Percentiles rank a stretch among this genome's conserved stretches.
phyloP scores from a whole-genome alignment of 2,797 vertebrate genomes.

The Anguilla marmorata region DNA sequence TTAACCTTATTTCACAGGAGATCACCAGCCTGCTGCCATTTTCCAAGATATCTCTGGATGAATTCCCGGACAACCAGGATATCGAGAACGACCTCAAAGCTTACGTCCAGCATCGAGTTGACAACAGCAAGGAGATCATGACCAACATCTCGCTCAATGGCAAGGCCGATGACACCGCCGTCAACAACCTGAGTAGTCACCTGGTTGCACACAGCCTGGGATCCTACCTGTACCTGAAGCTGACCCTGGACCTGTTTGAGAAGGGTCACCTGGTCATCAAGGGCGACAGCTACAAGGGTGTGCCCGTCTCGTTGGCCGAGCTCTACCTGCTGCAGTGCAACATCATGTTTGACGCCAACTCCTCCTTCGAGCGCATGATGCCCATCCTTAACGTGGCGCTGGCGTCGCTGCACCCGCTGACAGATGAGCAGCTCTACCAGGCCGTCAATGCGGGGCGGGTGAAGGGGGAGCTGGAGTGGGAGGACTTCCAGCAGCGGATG shows the following conservation, averaged over 20 bases:
- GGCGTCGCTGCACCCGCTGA: constrained; percentile 94
- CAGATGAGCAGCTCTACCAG: constrained; percentile 95
- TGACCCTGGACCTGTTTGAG: constrained; percentile 95
- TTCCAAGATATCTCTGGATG: constrained; percentile 84
- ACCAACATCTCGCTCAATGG: constrained; percentile 96
- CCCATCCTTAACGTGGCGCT: constrained; percentile 90
- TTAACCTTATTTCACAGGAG: constrained; percentile 70
- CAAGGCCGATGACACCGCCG: constrained; percentile 83
- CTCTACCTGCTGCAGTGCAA: constrained; percentile 97
- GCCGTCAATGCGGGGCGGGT: constrained; percentile 85
- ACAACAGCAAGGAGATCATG: constrained; percentile 86
- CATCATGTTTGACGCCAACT: constrained; percentile 96
- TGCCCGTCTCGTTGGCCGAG: constrained; percentile 92
- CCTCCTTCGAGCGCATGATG: constrained; percentile 87
- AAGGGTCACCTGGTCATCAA: constrained; percentile 94
- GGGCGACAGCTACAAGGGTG: constrained; percentile 97
- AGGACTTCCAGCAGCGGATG: constrained; percentile 94
- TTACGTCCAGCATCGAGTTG: constrained; percentile 91
- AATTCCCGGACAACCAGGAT: constrained; percentile 84
- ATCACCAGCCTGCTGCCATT: constrained; percentile 84
- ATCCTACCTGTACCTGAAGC: constrained; percentile 94
- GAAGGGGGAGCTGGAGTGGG: constrained; percentile 84
- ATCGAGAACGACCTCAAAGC: constrained; percentile 86
- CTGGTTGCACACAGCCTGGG: constrained; percentile 91
- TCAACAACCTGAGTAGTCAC: constrained; percentile 91